A percentile compares a stretch with the other conserved stretches of the same genome.
phyloP scores from a whole-genome alignment of 2,113 vertebrate species.

The Maccullochella peelii region DNA sequence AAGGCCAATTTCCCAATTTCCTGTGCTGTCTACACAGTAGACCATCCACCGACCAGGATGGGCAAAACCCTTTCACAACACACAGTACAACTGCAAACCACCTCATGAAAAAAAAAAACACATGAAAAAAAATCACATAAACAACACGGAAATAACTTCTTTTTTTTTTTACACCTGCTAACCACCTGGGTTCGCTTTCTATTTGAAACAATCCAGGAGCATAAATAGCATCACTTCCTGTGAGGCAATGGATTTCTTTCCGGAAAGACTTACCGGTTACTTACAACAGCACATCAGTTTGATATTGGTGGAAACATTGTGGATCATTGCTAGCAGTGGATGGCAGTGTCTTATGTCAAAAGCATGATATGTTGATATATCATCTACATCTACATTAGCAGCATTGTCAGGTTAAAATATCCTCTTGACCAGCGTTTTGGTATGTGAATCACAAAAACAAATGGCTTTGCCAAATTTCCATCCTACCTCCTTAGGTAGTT shows the following conservation, averaged over 20 bases:
- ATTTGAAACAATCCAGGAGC: background rate
- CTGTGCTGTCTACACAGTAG: conserved; percentile 16
- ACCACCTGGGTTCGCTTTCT: background rate
- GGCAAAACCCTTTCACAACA: background rate
- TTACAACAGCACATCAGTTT: background rate
- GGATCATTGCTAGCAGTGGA: background rate
- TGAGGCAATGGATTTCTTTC: background rate
- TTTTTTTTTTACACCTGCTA: background rate
- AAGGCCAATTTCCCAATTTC: conserved; percentile 47
- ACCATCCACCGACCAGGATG: conserved; percentile 34
- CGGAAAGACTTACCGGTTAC: background rate
- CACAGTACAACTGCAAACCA: background rate
- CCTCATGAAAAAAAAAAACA: background rate
- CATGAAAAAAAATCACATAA: too few species aligned
- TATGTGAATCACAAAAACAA: too few species aligned
- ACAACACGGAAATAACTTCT: background rate
- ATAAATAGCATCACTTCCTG: background rate
- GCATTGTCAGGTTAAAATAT: too few species aligned
- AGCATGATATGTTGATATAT: too few species aligned
- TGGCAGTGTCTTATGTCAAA: background rate
- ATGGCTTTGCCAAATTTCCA: too few species aligned
- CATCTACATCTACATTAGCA: too few species aligned
- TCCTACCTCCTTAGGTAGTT: too few species aligned
- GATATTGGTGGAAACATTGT: background rate
- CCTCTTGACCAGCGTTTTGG: too few species aligned